Evolutionary conservation across 2,797 vertebrate genomes (phyloP), one percentile per base, ranked within the genome.

Genomic region (Pseudopleuronectes americanus): DNA sequence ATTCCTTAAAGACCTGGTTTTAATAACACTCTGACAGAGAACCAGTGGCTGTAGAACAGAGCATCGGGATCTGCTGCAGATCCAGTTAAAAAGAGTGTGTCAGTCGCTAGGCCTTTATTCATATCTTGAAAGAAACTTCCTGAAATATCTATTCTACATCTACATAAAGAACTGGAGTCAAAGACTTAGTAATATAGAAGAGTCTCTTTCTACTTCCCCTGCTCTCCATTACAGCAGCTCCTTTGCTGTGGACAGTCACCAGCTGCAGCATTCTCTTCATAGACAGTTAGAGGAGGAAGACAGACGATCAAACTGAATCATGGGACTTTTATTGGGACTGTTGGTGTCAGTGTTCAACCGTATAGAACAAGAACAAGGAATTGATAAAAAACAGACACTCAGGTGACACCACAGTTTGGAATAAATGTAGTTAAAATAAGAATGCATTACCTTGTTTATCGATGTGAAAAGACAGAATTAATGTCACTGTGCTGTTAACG

Each of bases 1-100:
- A 21, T 71, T 75, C 85, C 72, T 73, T 57, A 22, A 77, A 79
- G 78, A 87, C 64, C 54, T 67, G 69, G 69, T 52, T 67, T 68
- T 83, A 53, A 52, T 64, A 65, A 71, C 60, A 69, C 24, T 60
- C 65, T 62, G 63, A 74, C 65, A 58, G 63, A 69, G 75, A 79
- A 57, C 41, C 75, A 71, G 73, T 45, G 54, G 64, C 52, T 67
- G 31, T 3, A 41, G 47, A 66, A 73, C 59, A 77, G 24, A 74
- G 58, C 66, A 14, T 47, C 58, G 23, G 33, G 53, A 68, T 59
- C 59, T 79, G 64, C 24, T 69, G 77, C 59, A 63, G 53, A 72
- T 43, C 68, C 64, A 73, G 58, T 73, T 13, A 38, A 38, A 38
- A 68, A 76, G 56, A 72, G 67, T 57, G 57, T 24, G 47, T 22